Evolutionary conservation across 1,140 invertebrate species (phyloP), one percentile per base, ranked within the genome.

Genomic region (Asobara japonica): DNA sequence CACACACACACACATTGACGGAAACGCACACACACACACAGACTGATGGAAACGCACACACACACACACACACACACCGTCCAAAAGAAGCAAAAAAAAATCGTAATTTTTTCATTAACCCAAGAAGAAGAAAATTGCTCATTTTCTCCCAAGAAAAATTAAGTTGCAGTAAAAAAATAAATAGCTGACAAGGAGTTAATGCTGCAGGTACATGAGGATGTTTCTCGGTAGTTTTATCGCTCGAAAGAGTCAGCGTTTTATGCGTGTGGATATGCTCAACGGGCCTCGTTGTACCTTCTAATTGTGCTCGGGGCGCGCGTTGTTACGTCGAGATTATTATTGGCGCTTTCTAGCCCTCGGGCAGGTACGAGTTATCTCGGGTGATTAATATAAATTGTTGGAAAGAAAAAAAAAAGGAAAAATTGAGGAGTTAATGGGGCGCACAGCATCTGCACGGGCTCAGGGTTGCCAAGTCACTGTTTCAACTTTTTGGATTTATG

Each of bases 311-410:
- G 41, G 41, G 51, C 4, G 25, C 51, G 22, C 5, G 20, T 45
- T 45, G 41, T 45, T 45, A 45, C 51, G 41, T 45, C 11, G 20
- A 56, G 22, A 56, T 56, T 22, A 7, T 0, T 1, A 56, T 27
- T 25, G 22, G 25, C 51, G 51, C 51, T 56, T 56, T 56, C 51
- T 56, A 56, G 3, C 51, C 51, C 51, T 56, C 51, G 51, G 51
- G 51, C 22, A 22, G 20, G 1, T 56, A 11, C 22, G 20, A 25
- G 51, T 3, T 25, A 25, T 22, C 51, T 56, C 13, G 41, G 13
- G 41, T 27, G 45, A 10, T 56, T 56, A 27, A 56, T 56, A 27
- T 25, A 56, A 56, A 25, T 56, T 3, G 22, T 56, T 25, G 2
- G 2, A 7, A 0, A 56, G 3, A 16, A 18, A 18, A 45, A 45